phyloP scores from a whole-genome alignment of 2,113 vertebrate genomes.

The Gymnogyps californianus region DNA sequence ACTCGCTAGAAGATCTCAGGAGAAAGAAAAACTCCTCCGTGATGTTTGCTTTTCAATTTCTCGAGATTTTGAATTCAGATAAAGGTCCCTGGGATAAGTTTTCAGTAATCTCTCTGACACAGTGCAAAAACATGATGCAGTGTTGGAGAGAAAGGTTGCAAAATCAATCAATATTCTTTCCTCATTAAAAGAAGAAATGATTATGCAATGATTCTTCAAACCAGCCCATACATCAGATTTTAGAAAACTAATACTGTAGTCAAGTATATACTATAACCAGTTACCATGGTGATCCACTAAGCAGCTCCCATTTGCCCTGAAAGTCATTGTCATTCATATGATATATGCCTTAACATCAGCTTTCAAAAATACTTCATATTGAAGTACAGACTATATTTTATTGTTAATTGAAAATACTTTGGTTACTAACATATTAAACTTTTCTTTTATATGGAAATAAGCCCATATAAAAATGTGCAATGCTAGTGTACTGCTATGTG shows the following conservation, averaged over 20 bases:
- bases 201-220: conserved; percentile 30
- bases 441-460: conserved; percentile 35
- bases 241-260: neutral
- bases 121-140: neutral
- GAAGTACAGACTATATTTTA: conserved; percentile 8
- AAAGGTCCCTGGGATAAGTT: neutral
- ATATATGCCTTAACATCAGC: conserved; percentile 5
- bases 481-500: neutral
- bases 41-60: neutral
- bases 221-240: neutral
- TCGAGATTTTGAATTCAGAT: neutral
- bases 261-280: neutral
- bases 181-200: conserved; percentile 14
- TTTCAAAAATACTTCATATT: conserved; percentile 14
- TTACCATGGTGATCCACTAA: conserved; percentile 62
- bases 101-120: neutral
- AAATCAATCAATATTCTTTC: neutral
- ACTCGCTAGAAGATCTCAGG: neutral
- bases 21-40: neutral
- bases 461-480: neutral
- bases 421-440: neutral
- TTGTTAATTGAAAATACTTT: conserved; percentile 24
- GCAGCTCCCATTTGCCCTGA: neutral
- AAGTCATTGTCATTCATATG: conserved; percentile 9
- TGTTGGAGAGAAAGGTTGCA: neutral